phyloP scores from a whole-genome alignment of 2,797 vertebrate species.

The Enteromius unitaeniatus region DNA sequence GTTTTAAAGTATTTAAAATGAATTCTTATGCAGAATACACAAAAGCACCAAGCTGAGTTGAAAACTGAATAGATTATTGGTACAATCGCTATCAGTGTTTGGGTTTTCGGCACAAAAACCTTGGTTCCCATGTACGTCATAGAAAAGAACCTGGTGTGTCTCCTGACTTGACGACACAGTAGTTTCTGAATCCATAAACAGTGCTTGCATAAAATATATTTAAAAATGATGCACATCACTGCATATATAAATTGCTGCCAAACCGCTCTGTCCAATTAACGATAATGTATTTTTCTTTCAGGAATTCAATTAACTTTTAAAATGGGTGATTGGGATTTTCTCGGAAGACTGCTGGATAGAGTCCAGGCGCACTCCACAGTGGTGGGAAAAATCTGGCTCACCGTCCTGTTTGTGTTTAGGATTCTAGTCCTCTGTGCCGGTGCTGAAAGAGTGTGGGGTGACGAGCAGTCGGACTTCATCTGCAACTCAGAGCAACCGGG shows the following conservation, averaged over 20 bases:
- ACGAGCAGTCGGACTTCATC: constrained; percentile 92
- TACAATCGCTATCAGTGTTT: constrained; percentile 28
- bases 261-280: neutral
- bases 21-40: neutral
- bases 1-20: neutral
- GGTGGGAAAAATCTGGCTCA: constrained; percentile 96
- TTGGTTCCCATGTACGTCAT: constrained; percentile 64
- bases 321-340: constrained; percentile 95
- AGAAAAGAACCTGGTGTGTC: constrained; percentile 56
- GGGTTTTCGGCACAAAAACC: constrained; percentile 63
- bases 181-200: neutral
- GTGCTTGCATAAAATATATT: neutral
- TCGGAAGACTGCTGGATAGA: constrained; percentile 92
- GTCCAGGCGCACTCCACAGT: constrained; percentile 93
- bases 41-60: neutral
- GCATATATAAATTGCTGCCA: neutral
- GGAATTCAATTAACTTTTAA: constrained; percentile 32
- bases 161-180: constrained; percentile 18
- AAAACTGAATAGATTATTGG: neutral
- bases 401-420: constrained; percentile 93
- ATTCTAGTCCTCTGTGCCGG: constrained; percentile 90
- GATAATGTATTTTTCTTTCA: constrained; percentile 8
- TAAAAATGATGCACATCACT: neutral
- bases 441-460: constrained; percentile 92
- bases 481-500: constrained; percentile 95